A percentile compares a stretch with the other conserved stretches of the same genome.
phyloP scores from a whole-genome alignment of 1,140 invertebrate genomes.

The Temnothorax nylanderi region DNA sequence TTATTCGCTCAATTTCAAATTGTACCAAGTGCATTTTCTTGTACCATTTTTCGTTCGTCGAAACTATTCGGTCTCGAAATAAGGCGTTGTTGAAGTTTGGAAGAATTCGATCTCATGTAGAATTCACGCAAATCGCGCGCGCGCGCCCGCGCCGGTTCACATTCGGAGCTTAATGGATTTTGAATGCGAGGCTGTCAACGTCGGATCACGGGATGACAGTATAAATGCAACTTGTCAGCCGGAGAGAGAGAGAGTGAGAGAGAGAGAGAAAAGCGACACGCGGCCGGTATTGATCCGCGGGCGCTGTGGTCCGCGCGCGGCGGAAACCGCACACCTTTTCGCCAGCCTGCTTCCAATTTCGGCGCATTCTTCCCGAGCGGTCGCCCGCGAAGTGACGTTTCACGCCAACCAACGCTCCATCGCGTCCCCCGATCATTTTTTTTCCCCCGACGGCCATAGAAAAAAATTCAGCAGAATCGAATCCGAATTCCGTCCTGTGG shows the following conservation, averaged over 20 bases:
- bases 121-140: background rate
- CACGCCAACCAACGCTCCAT: slow-evolving; percentile 15
- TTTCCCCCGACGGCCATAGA: background rate
- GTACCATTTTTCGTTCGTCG: background rate
- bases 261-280: slow-evolving; percentile 47
- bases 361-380: slow-evolving; percentile 61
- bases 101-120: background rate
- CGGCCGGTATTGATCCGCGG: slow-evolving; percentile 70
- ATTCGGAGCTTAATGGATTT: slow-evolving; percentile 46
- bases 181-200: slow-evolving; percentile 31
- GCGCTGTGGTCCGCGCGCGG: slow-evolving; percentile 12
- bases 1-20: background rate
- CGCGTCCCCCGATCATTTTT: slow-evolving; percentile 23
- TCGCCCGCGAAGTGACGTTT: slow-evolving; percentile 61
- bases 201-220: slow-evolving; percentile 26
- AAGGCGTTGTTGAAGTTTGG: background rate
- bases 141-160: background rate
- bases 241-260: slow-evolving; percentile 1
- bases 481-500: background rate
- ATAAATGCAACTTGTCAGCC: slow-evolving; percentile 61
- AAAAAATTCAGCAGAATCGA: background rate
- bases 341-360: slow-evolving; percentile 70
- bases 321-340: slow-evolving; percentile 60
- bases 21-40: background rate
- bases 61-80: background rate